phyloP scores from a whole-genome alignment of 2,797 vertebrate species.

The Megalops cyprinoides region DNA sequence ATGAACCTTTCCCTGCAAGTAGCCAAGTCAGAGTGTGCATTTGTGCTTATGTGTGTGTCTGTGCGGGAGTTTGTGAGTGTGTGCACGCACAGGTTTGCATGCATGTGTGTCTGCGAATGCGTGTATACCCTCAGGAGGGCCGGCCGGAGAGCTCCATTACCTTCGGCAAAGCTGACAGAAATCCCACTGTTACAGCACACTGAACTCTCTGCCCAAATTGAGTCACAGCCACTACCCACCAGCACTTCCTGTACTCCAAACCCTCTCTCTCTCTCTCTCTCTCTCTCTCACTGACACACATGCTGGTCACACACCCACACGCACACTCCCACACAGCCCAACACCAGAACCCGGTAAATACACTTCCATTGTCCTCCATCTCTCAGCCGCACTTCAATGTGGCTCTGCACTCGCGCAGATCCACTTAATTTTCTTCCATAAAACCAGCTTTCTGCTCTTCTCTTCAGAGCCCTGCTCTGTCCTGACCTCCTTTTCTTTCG shows the following conservation, averaged over 20 bases:
- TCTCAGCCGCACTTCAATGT: not conserved
- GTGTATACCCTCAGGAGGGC: not conserved
- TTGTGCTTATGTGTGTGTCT: not conserved
- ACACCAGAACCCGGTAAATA: slow-evolving; percentile 6
- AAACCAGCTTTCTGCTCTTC: too few species aligned
- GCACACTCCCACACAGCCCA: slow-evolving; percentile 27
- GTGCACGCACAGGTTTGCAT: not conserved
- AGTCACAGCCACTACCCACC: slow-evolving; percentile 22
- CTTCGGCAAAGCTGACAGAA: slow-evolving; percentile 6
- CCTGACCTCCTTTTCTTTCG: not conserved
- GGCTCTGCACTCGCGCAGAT: not conserved
- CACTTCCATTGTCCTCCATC: slow-evolving; percentile 19
- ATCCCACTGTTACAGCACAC: slow-evolving; percentile 1
- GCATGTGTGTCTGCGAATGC: not conserved
- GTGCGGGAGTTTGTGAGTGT: not conserved
- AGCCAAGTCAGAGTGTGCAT: not conserved
- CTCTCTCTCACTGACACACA: slow-evolving; percentile 25
- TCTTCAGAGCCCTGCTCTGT: too few species aligned
- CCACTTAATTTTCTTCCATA: not conserved
- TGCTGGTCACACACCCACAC: slow-evolving; percentile 35
- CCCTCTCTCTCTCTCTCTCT: slow-evolving; percentile 11
- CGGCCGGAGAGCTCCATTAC: not conserved
- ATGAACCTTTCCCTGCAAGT: too few species aligned
- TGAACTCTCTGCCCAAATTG: slow-evolving; percentile 23
- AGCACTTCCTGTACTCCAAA: slow-evolving; percentile 31